These are phyloP conservation scores for Pyrgus malvae DNA, from an alignment of 2,888 invertebrate species.

Conservation along the genomic window DNA sequence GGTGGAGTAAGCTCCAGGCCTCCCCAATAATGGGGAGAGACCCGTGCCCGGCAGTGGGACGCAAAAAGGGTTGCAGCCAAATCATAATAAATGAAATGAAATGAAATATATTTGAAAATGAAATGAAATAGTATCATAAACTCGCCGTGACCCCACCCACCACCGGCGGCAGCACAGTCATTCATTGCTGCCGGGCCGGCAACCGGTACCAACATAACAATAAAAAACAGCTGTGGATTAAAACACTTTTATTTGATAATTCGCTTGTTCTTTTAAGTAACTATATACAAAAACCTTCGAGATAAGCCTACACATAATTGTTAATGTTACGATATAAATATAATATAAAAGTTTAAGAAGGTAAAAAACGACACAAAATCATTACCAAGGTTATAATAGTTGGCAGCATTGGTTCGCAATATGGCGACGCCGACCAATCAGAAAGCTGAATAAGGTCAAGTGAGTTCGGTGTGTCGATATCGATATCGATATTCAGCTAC, in stretches of 20 bases:
- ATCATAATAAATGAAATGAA: too few relatives aligned
- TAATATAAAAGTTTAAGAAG: conserved; percentile 20
- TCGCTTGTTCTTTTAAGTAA: too few relatives aligned
- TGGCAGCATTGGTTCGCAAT: conserved; percentile 49
- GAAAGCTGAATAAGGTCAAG: conserved; percentile 37
- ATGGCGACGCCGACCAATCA: conserved; percentile 58
- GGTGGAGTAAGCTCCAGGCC: too few relatives aligned
- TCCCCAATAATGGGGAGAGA: too few relatives aligned
- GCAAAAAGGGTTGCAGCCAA: too few relatives aligned
- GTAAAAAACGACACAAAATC: conserved; percentile 29
- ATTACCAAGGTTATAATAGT: conserved; percentile 38
- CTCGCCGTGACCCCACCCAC: conserved; percentile 24
- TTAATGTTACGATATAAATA: neutral
- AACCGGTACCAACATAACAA: conserved; percentile 39
- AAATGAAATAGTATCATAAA: too few relatives aligned
- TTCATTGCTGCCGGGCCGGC: conserved; percentile 37
- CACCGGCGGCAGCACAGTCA: neutral
- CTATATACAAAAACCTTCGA: too few relatives aligned
- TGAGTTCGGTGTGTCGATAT: conserved; percentile 39
- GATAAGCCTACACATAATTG: too few relatives aligned
- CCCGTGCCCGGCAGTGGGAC: too few relatives aligned
- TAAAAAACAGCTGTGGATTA: conserved; percentile 35
- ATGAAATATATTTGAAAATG: too few relatives aligned
- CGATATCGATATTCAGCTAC: conserved; percentile 34
- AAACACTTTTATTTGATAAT: too few relatives aligned